Evolutionary conservation across 1,140 invertebrate species (phyloP).

Genomic region (Drosophila ohnishii): DNA sequence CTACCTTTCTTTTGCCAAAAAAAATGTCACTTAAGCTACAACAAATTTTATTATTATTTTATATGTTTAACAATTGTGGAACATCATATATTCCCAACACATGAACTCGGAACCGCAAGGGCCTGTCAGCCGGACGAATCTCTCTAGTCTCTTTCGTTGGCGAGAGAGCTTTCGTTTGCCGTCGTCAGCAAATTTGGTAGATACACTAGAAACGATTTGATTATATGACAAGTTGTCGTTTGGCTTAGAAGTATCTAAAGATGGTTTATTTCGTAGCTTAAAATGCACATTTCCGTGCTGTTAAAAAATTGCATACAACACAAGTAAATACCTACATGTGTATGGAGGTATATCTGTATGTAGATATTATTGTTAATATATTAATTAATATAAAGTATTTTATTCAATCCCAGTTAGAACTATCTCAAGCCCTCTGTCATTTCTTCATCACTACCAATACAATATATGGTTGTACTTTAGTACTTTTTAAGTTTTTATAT

Average conservation of each 20-base stretch:
- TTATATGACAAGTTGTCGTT: background rate
- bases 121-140: conserved; percentile 6
- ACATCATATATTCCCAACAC: background rate
- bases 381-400: background rate
- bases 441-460: no score
- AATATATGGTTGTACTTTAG: no score
- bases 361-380: background rate
- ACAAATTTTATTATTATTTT: no score
- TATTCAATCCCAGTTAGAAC: no score
- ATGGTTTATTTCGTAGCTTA: no score
- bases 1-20: no score
- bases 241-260: background rate
- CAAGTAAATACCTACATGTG: background rate
- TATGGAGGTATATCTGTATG: background rate
- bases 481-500: no score
- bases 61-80: background rate
- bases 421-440: no score
- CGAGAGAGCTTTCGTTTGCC: conserved; percentile 34
- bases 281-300: no score
- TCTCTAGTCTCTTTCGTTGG: conserved; percentile 14
- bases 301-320: no score
- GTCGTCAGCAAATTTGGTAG: conserved; percentile 48
- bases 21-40: background rate
- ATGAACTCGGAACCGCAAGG: conserved; percentile 27
- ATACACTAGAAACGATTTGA: conserved; percentile 4